Evolutionary conservation across 2,797 vertebrate genomes (phyloP).

Genomic region (Sciaenops ocellatus): DNA sequence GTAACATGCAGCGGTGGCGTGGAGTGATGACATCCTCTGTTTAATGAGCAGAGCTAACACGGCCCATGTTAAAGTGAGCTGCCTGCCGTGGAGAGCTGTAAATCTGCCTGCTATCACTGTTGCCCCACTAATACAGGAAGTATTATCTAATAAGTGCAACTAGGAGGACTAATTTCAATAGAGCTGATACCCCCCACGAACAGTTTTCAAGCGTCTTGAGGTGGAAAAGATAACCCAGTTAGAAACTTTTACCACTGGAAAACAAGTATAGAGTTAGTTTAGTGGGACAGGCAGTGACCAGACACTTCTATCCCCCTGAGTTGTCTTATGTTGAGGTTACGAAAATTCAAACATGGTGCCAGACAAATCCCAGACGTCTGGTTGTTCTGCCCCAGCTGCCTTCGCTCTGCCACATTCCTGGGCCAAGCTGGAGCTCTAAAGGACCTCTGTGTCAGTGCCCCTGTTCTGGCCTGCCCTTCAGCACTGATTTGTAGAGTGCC

Average conservation of each 20-base stretch:
- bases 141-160: constrained; percentile 87
- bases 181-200: constrained; percentile 70
- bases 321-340: constrained; percentile 65
- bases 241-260: constrained; percentile 51
- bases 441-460: constrained; percentile 79
- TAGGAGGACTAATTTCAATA: constrained; percentile 78
- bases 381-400: constrained; percentile 66
- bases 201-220: constrained; percentile 11
- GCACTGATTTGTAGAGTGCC: constrained; percentile 87
- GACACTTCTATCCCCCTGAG: constrained; percentile 43
- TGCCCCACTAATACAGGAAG: constrained; percentile 85
- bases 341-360: constrained; percentile 68
- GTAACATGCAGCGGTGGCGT: constrained; percentile 88
- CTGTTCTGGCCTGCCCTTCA: constrained; percentile 74
- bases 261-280: constrained; percentile 40
- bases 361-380: constrained; percentile 83
- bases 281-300: constrained; percentile 46
- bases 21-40: constrained; percentile 97
- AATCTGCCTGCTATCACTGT: constrained; percentile 85
- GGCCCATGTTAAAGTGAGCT: constrained; percentile 83
- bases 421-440: constrained; percentile 74
- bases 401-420: constrained; percentile 76
- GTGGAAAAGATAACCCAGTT: constrained; percentile 50
- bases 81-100: constrained; percentile 86
- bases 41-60: constrained; percentile 92